Base-by-base conservation (phyloP, 2,888 invertebrate genomes). In the Seladonia tumulorum region DNA sequence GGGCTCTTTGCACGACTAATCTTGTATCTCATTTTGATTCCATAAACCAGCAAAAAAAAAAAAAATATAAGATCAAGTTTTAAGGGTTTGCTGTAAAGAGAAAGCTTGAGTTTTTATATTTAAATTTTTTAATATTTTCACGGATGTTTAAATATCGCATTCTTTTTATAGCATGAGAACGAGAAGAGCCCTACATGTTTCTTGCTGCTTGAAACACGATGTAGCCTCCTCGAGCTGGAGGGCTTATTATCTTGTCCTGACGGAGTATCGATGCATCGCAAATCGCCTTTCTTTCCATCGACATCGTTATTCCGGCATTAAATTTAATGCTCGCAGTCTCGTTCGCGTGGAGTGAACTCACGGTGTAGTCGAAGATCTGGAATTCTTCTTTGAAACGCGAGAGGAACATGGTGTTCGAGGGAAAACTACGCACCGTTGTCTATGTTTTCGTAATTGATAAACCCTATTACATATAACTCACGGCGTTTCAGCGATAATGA, bases 231-330 rank as follows among this genome's bases (percentile, higher is more conserved):
- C 16, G 63, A 63, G 29, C 63, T 16, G 16, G 16, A 16, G 14
- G 2, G 2, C 29, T 29, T 63, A 25, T 63, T 29, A 63, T 63
- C 63, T 29, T 7, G 29, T 29, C 29, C 29, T 16, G 7, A n/a
- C 29, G 7, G 29, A 18, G 25, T 5, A 63, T 63, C 25, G 63
- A 16, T 16, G 14, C 16, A 7, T 29, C 63, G 63, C 7, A 16
- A 63, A 8, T 63, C 16, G 29, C 16, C 16, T 63, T 63, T 29
- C 63, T 29, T 29, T 63, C 29, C 16, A 5, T 63, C 29, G 25
- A 63, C 63, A 3, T 63, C 63, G 29, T 63, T 63, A 63, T 63
- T 63, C 63, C 29, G 8, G 63, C 63, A 63, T 63, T 63, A 63
- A 25, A 63, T 29, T 63, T 29, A 63, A 63, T 63, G 7, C 16